These are phyloP conservation scores for Tridacna gigas DNA, from an alignment of 2,888 invertebrate genomes.

Conservation along the genomic window DNA sequence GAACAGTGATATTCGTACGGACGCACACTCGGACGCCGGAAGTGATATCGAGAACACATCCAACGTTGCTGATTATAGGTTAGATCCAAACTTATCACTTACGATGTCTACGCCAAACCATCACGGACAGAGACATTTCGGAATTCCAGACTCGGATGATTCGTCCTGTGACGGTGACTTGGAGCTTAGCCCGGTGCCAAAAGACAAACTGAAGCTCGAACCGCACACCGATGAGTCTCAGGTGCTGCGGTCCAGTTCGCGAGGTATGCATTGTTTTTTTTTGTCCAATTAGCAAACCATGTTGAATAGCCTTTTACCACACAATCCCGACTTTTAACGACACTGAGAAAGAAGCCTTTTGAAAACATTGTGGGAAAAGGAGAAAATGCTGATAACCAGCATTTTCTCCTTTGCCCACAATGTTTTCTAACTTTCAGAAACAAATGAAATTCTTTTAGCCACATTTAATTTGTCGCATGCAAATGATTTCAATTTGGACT, in stretches of 20 bases:
- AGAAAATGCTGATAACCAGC: too few relatives aligned
- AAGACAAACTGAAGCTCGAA: slow-evolving; percentile 34
- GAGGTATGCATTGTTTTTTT: slow-evolving; percentile 14
- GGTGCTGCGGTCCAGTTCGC: neutral
- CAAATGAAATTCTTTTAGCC: too few relatives aligned
- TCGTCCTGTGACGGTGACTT: slow-evolving; percentile 57
- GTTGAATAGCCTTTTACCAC: neutral
- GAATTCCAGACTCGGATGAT: slow-evolving; percentile 51
- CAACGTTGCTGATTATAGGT: slow-evolving; percentile 56
- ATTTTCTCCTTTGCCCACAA: too few relatives aligned
- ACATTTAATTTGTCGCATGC: too few relatives aligned
- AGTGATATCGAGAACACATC: slow-evolving; percentile 63
- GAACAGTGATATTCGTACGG: slow-evolving; percentile 46
- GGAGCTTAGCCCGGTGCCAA: slow-evolving; percentile 54
- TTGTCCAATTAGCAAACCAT: neutral
- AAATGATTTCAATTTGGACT: too few relatives aligned
- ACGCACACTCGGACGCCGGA: slow-evolving; percentile 58
- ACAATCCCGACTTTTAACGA: neutral
- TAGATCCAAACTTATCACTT: slow-evolving; percentile 56
- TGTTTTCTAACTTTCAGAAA: too few relatives aligned
- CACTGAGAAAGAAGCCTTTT: too few relatives aligned
- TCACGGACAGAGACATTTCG: slow-evolving; percentile 1
- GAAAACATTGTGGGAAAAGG: neutral
- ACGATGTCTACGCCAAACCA: slow-evolving; percentile 41
- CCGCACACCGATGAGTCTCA: slow-evolving; percentile 2